phyloP scores from a whole-genome alignment of 1,140 invertebrate genomes.

The Zaprionus capensis region DNA sequence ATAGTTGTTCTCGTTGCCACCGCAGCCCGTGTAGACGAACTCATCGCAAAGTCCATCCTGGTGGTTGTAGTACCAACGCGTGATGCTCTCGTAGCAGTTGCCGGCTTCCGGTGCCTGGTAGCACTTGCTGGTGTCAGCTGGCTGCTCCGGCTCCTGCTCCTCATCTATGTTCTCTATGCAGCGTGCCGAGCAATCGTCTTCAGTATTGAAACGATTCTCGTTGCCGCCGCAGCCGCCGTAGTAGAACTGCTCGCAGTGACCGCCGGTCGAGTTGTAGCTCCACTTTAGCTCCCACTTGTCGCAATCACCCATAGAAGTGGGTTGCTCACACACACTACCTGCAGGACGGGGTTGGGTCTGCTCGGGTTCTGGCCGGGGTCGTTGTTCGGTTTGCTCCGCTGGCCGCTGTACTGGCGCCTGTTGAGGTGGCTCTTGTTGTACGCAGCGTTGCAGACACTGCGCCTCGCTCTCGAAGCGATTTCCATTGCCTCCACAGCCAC shows the following conservation, averaged over 20 bases:
- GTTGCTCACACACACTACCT: constrained; percentile 87
- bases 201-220: constrained; percentile 90
- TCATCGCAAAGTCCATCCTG: constrained; percentile 90
- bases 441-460: constrained; percentile 88
- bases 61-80: constrained; percentile 92
- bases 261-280: constrained; percentile 91
- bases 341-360: constrained; percentile 33
- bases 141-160: constrained; percentile 33
- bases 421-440: constrained; percentile 36
- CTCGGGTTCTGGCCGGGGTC: constrained; percentile 18
- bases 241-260: constrained; percentile 90
- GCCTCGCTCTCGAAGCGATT: constrained; percentile 90
- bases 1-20: constrained; percentile 95
- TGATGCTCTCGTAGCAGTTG: constrained; percentile 86
- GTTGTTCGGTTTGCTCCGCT: constrained; percentile 9
- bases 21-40: constrained; percentile 93
- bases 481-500: constrained; percentile 92
- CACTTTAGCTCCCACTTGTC: constrained; percentile 90
- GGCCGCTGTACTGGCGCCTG: constrained; percentile 46
- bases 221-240: constrained; percentile 94
- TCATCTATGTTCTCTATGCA: constrained; percentile 86
- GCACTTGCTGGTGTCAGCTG: constrained; percentile 85
- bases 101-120: constrained; percentile 89
- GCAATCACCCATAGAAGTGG: constrained; percentile 91
- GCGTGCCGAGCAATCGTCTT: constrained; percentile 89